Percentiles rank a stretch among this genome's conserved stretches.
phyloP scores from a whole-genome alignment of 2,888 invertebrate genomes.

The Leucophora obtusa region DNA sequence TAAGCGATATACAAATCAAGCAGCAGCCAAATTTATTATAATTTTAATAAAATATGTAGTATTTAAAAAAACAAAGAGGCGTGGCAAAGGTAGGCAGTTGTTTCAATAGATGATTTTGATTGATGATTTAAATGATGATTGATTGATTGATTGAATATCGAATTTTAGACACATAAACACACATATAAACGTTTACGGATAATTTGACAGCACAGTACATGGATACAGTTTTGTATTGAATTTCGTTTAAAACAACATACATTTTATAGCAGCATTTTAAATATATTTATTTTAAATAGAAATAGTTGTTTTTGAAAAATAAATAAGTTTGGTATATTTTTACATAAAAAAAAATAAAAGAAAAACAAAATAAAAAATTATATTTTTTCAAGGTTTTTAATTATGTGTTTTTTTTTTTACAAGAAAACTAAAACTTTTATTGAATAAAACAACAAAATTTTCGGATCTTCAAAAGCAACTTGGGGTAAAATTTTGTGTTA shows the following conservation, averaged over 20 bases:
- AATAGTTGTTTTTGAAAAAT: constrained; percentile 60
- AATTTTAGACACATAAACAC: constrained; percentile 12
- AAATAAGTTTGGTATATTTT: constrained; percentile 54
- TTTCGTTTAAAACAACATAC: constrained; percentile 55
- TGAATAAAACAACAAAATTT: constrained; percentile 8
- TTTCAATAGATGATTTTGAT: constrained; percentile 5
- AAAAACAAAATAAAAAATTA: constrained; percentile 55
- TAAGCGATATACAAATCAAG: constrained; percentile 10
- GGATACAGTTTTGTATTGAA: constrained; percentile 34
- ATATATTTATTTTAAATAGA: constrained; percentile 50
- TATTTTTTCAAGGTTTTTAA: constrained; percentile 35
- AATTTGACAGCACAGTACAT: constrained; percentile 44
- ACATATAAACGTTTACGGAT: background rate
- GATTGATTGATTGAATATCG: constrained; percentile 38
- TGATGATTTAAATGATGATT: background rate
- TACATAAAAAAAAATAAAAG: constrained; percentile 58
- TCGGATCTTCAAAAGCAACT: no score
- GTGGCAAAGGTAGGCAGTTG: constrained; percentile 43
- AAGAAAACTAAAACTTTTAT: constrained; percentile 19
- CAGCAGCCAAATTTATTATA: constrained; percentile 4
- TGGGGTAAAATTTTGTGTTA: background rate
- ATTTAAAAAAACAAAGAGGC: constrained; percentile 39
- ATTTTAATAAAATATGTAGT: constrained; percentile 20
- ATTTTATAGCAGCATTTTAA: constrained; percentile 57
- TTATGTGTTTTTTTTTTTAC: constrained; percentile 27